Percentiles rank a stretch among this genome's conserved stretches.
Evolutionary conservation across 2,888 invertebrate species (phyloP).

Genomic region (Meliscaeva auricollis): DNA sequence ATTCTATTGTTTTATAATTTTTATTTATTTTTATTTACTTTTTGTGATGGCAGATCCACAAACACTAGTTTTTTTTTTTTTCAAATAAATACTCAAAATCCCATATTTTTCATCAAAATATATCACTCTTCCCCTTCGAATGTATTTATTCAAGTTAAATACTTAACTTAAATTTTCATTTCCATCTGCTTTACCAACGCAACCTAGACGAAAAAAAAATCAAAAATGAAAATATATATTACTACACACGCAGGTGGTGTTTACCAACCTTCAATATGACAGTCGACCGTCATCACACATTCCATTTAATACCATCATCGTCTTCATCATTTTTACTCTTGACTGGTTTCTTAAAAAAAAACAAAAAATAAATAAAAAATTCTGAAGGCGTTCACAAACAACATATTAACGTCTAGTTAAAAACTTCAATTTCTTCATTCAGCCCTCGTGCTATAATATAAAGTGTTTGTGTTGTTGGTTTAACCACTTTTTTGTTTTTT

Average conservation of each 20-base stretch:
- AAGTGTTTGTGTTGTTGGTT: slow-evolving; percentile 2
- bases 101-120: neutral
- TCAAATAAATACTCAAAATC: neutral
- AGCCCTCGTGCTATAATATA: slow-evolving; percentile 36
- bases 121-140: neutral
- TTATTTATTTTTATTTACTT: too few species aligned
- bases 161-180: slow-evolving; percentile 36
- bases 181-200: slow-evolving; percentile 32
- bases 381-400: slow-evolving; percentile 68
- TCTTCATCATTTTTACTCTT: slow-evolving; percentile 43
- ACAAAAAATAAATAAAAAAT: slow-evolving; percentile 30
- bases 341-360: slow-evolving; percentile 32
- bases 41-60: too few species aligned
- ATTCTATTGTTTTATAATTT: neutral
- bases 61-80: neutral
- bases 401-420: slow-evolving; percentile 66
- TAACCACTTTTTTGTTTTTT: neutral
- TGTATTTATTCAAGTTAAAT: neutral
- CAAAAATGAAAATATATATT: neutral
- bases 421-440: slow-evolving; percentile 61
- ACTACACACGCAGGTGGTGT: slow-evolving; percentile 45
- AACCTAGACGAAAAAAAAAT: slow-evolving; percentile 2
- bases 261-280: slow-evolving; percentile 64
- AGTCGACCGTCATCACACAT: slow-evolving; percentile 56
- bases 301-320: slow-evolving; percentile 62